A percentile compares a stretch with the other conserved stretches of the same genome.
phyloP scores from a whole-genome alignment of 2,888 invertebrate species.

The Parnassius mnemosyne region DNA sequence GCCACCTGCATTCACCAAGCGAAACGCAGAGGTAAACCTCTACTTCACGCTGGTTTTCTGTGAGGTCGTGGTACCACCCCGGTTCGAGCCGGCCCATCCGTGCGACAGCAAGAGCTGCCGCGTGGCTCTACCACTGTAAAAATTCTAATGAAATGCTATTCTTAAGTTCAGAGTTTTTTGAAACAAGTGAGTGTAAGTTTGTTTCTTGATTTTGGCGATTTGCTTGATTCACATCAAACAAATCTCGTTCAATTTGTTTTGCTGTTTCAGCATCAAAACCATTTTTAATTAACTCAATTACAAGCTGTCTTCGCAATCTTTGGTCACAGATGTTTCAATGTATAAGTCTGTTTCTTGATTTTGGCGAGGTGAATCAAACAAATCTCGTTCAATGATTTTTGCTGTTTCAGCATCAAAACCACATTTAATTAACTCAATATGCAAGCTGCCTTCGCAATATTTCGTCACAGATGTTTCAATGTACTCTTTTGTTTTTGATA shows the following conservation, averaged over 20 bases:
- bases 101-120: too few relatives aligned
- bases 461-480: conserved; percentile 47
- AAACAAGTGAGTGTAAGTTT: conserved; percentile 18
- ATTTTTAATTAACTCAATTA: conserved; percentile 65
- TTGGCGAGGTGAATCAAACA: conserved; percentile 53
- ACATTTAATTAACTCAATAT: conserved; percentile 61
- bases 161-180: conserved; percentile 31
- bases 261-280: conserved; percentile 72
- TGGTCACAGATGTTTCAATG: conserved; percentile 1
- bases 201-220: conserved; percentile 38
- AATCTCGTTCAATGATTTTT: conserved; percentile 69
- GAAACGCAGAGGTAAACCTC: too few relatives aligned
- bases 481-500: conserved; percentile 64
- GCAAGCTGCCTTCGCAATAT: conserved; percentile 48
- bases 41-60: too few relatives aligned
- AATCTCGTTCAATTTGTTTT: conserved; percentile 69
- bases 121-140: too few relatives aligned
- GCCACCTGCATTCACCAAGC: too few relatives aligned
- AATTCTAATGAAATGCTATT: conserved; percentile 31
- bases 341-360: conserved; percentile 29
- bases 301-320: conserved; percentile 45
- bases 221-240: conserved; percentile 60
- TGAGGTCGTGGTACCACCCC: too few relatives aligned
- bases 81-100: too few relatives aligned
- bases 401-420: conserved; percentile 72